These are phyloP conservation scores for Platichthys flesus DNA, from an alignment of 2,113 vertebrate species.

Conservation along the genomic window DNA sequence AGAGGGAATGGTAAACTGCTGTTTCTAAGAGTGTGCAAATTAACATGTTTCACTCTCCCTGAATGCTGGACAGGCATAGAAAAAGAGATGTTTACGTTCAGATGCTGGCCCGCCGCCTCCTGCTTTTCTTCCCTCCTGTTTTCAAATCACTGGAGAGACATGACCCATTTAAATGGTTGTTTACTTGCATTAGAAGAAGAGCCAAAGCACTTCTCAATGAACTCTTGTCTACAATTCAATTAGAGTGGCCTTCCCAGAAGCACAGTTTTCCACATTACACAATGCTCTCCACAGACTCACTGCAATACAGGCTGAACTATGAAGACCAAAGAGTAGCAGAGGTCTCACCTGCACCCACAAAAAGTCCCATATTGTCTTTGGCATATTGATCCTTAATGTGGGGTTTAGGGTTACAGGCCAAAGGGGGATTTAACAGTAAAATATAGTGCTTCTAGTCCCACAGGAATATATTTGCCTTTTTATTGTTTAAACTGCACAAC, in stretches of 20 bases:
- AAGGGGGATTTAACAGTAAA: background rate
- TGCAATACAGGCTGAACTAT: conserved; percentile 29
- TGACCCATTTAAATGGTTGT: conserved; percentile 86
- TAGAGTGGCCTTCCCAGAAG: conserved; percentile 80
- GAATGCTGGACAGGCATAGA: conserved; percentile 81
- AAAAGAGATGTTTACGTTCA: conserved; percentile 80
- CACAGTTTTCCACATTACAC: conserved; percentile 69
- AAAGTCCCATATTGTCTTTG: background rate
- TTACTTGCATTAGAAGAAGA: conserved; percentile 84
- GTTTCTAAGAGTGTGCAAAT: conserved; percentile 71
- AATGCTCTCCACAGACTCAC: conserved; percentile 46
- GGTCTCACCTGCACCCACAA: conserved; percentile 32
- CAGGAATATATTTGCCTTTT: background rate
- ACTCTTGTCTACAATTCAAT: conserved; percentile 88
- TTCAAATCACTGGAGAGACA: conserved; percentile 78
- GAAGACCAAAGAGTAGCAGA: conserved; percentile 32
- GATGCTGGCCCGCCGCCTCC: conserved; percentile 76
- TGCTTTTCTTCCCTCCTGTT: conserved; percentile 74
- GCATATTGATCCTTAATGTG: no score
- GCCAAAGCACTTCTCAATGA: conserved; percentile 84
- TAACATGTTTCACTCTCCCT: conserved; percentile 77
- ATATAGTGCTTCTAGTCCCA: background rate
- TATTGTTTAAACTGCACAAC: no score
- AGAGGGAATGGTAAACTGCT: conserved; percentile 28
- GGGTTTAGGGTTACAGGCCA: background rate